Evolutionary conservation across 1,140 invertebrate species (phyloP).

Genomic region (Chrysopa pallens): DNA sequence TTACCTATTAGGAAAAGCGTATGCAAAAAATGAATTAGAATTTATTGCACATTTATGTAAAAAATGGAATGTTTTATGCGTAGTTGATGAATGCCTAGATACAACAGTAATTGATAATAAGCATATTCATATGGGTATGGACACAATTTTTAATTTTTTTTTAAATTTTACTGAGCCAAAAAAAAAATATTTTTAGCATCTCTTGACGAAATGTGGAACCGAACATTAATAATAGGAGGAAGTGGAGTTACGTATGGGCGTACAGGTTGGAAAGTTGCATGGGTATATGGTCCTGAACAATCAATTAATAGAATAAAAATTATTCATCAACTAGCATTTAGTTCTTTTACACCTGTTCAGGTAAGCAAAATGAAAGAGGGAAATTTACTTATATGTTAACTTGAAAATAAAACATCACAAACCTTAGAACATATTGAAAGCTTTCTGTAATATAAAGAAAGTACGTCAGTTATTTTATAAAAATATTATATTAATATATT

Average conservation of each 20-base stretch:
- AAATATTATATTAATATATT: too few relatives aligned
- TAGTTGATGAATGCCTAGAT: slow-evolving; percentile 94
- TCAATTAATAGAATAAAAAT: slow-evolving; percentile 64
- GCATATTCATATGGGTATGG: slow-evolving; percentile 76
- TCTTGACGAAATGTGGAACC: slow-evolving; percentile 87
- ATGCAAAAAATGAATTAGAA: slow-evolving; percentile 44
- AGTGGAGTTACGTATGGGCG: slow-evolving; percentile 93
- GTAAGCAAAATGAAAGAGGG: slow-evolving; percentile 40
- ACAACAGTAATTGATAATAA: slow-evolving; percentile 75
- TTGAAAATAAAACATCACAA: too few relatives aligned
- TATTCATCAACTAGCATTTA: slow-evolving; percentile 88
- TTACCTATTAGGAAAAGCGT: slow-evolving; percentile 86
- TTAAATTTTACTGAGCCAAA: background rate
- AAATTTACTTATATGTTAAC: too few relatives aligned
- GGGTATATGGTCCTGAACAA: slow-evolving; percentile 70
- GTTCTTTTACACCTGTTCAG: slow-evolving; percentile 63
- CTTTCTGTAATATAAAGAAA: too few relatives aligned
- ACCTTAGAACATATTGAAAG: too few relatives aligned
- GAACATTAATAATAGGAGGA: slow-evolving; percentile 88
- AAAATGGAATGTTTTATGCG: slow-evolving; percentile 73
- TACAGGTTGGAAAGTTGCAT: slow-evolving; percentile 90
- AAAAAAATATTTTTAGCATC: slow-evolving; percentile 36
- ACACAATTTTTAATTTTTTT: background rate
- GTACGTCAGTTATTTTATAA: too few relatives aligned
- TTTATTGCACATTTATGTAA: slow-evolving; percentile 70